A percentile compares a stretch with the other conserved stretches of the same genome.
Evolutionary conservation across 2,113 vertebrate species (phyloP).

Genomic region (Pelvicachromis taeniatus): DNA sequence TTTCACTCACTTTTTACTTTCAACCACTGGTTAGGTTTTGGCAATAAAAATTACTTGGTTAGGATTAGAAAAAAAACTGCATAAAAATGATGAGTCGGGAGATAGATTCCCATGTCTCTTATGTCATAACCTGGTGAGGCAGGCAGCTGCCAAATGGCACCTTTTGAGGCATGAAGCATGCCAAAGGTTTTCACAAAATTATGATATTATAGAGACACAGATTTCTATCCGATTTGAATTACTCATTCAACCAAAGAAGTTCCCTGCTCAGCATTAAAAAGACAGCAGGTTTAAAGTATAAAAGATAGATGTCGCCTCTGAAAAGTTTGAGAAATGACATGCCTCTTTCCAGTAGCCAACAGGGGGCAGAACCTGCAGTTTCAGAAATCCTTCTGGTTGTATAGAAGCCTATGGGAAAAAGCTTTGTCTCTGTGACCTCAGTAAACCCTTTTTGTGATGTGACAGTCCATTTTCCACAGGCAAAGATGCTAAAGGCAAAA

Average conservation of each 20-base stretch:
- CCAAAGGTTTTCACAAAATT: not conserved
- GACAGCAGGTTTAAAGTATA: not conserved
- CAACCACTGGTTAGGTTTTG: not conserved
- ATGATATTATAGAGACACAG: not conserved
- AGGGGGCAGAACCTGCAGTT: not conserved
- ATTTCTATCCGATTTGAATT: not conserved
- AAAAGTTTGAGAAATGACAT: not conserved
- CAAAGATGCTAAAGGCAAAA: not conserved
- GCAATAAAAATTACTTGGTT: not conserved
- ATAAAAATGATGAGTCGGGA: not conserved
- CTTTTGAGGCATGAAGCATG: not conserved
- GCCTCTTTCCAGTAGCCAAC: not conserved
- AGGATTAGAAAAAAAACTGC: not conserved
- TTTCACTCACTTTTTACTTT: not conserved
- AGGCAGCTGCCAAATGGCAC: not conserved
- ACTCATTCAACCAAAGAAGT: not conserved
- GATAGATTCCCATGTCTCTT: not conserved
- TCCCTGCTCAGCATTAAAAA: not conserved
- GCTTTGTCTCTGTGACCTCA: not conserved
- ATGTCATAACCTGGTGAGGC: not conserved
- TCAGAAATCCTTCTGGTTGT: not conserved
- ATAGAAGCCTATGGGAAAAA: not conserved
- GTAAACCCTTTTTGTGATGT: not conserved
- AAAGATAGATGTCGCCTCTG: not conserved
- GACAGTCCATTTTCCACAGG: not conserved